These are phyloP conservation scores for Sarcophaga peregrina DNA, from an alignment of 1,140 invertebrate genomes.

Conservation along the genomic window DNA sequence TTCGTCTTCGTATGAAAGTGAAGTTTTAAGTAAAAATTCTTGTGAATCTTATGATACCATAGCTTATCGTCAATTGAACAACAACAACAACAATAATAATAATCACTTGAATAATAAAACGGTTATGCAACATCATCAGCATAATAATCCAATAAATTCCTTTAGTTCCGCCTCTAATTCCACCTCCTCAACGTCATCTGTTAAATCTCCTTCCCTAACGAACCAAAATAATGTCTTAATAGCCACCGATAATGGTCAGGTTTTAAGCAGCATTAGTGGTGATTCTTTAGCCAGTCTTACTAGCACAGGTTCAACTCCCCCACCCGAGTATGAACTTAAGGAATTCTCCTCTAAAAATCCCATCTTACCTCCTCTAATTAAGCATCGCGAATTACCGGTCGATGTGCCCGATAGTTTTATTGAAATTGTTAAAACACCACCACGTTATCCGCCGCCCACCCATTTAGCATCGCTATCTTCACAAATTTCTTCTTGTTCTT, in stretches of 20 bases:
- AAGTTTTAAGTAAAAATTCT: constrained; percentile 59
- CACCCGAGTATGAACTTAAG: constrained; percentile 52
- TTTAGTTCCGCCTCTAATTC: constrained; percentile 20
- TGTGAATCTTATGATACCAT: constrained; percentile 60
- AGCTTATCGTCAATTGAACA: constrained; percentile 44
- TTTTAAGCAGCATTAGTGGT: not conserved
- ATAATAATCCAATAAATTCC: constrained; percentile 27
- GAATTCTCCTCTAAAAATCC: constrained; percentile 57
- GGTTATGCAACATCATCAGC: not conserved
- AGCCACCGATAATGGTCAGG: not conserved
- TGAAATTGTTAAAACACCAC: constrained; percentile 78
- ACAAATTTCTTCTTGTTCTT: constrained; percentile 56
- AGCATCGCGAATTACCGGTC: constrained; percentile 77
- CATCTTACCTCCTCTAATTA: constrained; percentile 47
- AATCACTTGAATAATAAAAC: constrained; percentile 23
- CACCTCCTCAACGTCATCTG: constrained; percentile 16
- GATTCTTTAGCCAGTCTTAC: constrained; percentile 53
- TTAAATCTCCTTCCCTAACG: not conserved
- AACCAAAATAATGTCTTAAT: not conserved
- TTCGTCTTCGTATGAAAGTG: constrained; percentile 58
- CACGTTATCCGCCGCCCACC: constrained; percentile 76
- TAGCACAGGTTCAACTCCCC: constrained; percentile 51
- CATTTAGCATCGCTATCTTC: constrained; percentile 62
- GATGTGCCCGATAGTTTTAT: constrained; percentile 81
- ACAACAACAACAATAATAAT: constrained; percentile 47